Conservation (phyloP, 2,888 invertebrate species). For the Lasioglossum malachurum region DNA sequence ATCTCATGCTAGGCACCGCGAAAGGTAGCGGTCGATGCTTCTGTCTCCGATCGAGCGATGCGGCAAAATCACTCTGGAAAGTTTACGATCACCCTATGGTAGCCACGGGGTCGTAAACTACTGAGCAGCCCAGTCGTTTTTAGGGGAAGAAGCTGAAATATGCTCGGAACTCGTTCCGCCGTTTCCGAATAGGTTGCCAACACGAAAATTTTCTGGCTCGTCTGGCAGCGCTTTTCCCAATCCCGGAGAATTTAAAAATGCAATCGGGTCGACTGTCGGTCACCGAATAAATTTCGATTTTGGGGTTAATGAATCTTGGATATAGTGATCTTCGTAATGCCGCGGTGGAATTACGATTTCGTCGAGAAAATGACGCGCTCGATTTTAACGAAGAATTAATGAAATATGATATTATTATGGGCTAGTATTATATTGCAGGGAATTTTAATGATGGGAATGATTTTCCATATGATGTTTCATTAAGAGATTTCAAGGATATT, state of each 20-base stretch:
- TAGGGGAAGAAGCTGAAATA: neutral
- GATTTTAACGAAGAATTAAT: neutral
- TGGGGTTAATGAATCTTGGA: too few species aligned
- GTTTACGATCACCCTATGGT: neutral
- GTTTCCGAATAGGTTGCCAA: neutral
- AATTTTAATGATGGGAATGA: neutral
- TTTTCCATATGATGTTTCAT: too few species aligned
- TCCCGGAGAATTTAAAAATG: too few species aligned
- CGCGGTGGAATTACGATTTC: neutral
- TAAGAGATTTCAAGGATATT: too few species aligned
- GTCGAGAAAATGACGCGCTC: neutral
- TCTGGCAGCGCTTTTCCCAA: too few species aligned
- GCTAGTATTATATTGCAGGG: neutral
- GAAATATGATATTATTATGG: neutral
- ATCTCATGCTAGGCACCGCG: neutral
- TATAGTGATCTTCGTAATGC: neutral
- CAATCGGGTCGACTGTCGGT: too few species aligned
- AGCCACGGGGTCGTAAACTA: neutral
- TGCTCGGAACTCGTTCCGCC: neutral
- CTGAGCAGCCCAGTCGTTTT: neutral
- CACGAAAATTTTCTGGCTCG: neutral
- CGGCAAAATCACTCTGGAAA: neutral
- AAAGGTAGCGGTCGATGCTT: neutral
- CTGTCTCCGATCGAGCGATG: neutral
- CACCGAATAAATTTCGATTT: too few species aligned